Conservation (phyloP, 1,140 invertebrate species). For the Micrasema minimum region DNA sequence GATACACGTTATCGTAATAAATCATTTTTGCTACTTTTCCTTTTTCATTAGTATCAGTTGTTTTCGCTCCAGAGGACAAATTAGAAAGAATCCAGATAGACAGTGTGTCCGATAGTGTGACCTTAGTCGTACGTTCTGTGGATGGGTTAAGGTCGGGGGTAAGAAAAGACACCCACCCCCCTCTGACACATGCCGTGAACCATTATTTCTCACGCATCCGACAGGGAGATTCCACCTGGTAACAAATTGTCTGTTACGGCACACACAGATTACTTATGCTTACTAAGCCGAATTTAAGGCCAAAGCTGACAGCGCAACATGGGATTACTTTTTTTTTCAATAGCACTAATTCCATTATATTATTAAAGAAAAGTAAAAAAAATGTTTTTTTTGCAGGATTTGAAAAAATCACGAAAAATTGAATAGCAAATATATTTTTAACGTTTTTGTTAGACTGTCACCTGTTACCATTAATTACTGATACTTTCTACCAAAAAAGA, state of each 20-base stretch:
- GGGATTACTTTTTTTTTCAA: not conserved
- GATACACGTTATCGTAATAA: conserved; percentile 12
- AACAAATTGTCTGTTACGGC: conserved; percentile 24
- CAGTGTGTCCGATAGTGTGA: conserved; percentile 23
- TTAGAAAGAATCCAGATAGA: conserved; percentile 35
- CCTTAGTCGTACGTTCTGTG: conserved; percentile 28
- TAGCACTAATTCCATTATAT: not conserved
- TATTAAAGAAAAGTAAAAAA: not conserved
- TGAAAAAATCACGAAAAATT: no score
- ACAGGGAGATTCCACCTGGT: conserved; percentile 8
- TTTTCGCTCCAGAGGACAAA: conserved; percentile 25
- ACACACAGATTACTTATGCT: conserved; percentile 9
- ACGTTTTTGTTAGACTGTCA: no score
- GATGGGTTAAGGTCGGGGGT: conserved; percentile 28
- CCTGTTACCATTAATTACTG: no score
- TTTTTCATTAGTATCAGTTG: no score
- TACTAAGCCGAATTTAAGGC: not conserved
- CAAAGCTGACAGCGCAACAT: not conserved
- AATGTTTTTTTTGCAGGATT: no score
- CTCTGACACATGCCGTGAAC: not conserved
- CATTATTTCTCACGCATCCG: conserved; percentile 41
- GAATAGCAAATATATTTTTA: no score
- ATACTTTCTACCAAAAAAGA: no score
- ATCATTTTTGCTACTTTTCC: conserved; percentile 14
- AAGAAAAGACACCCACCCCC: not conserved